Evolutionary conservation across 2,797 vertebrate species (phyloP).

Genomic region (Dermochelys coriacea): DNA sequence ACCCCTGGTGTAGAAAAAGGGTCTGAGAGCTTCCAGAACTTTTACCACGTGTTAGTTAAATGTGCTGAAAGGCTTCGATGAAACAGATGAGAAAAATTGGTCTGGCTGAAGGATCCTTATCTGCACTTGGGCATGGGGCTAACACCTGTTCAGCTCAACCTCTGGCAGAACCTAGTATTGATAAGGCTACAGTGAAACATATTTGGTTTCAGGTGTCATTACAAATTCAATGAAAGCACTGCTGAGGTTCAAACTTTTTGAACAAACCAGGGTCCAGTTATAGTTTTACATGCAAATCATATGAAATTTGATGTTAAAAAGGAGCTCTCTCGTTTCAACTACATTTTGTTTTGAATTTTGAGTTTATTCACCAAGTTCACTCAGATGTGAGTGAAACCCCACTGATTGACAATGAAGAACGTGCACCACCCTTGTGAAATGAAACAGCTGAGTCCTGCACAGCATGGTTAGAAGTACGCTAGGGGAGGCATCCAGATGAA

Average conservation of each 20-base stretch:
- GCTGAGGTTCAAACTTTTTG: not conserved
- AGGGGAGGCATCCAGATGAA: not conserved
- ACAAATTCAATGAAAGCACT: not conserved
- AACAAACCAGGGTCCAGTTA: not conserved
- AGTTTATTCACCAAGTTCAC: not conserved
- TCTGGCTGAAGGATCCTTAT: not conserved
- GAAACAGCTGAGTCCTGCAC: not conserved
- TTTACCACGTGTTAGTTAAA: not conserved
- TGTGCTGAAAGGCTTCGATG: no score
- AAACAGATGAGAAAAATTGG: not conserved
- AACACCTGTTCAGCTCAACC: not conserved
- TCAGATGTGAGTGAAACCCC: not conserved
- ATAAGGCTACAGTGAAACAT: not conserved
- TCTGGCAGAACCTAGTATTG: not conserved
- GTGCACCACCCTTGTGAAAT: not conserved
- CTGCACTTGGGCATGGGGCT: not conserved
- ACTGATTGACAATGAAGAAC: not conserved
- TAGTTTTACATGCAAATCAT: constrained; percentile 19
- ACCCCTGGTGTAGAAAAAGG: not conserved
- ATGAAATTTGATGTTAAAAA: not conserved
- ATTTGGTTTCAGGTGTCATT: not conserved
- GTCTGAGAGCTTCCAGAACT: constrained; percentile 22
- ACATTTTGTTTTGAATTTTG: not conserved
- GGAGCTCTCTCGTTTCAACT: not conserved
- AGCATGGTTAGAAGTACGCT: not conserved